These are phyloP conservation scores for Cotesia glomerata DNA, from an alignment of 1,140 invertebrate genomes.

Conservation along the genomic window DNA sequence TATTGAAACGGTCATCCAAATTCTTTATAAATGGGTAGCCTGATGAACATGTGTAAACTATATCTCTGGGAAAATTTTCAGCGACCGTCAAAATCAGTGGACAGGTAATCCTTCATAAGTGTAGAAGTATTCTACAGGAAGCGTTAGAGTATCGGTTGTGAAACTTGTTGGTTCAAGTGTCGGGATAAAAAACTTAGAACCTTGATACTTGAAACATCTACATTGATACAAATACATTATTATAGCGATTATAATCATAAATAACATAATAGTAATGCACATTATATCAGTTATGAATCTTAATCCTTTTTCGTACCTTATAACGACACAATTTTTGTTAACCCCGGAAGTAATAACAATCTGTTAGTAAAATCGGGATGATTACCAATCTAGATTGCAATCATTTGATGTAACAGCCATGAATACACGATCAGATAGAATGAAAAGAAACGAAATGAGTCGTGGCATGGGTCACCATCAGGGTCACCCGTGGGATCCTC, in stretches of 20 bases:
- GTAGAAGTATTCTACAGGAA: neutral
- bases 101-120: conserved; percentile 15
- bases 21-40: conserved; percentile 45
- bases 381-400: conserved; percentile 29
- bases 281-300: neutral
- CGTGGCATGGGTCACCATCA: conserved; percentile 9
- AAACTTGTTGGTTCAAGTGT: neutral
- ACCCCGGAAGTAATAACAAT: conserved; percentile 30
- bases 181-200: neutral
- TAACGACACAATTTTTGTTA: conserved; percentile 4
- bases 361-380: conserved; percentile 1
- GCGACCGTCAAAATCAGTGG: conserved; percentile 34
- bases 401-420: conserved; percentile 10
- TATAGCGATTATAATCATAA: too few species aligned
- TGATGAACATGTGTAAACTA: conserved; percentile 38
- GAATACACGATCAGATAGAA: conserved; percentile 24
- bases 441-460: conserved; percentile 21
- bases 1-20: neutral
- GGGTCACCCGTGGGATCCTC: conserved; percentile 30
- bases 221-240: too few species aligned
- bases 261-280: neutral
- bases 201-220: neutral
- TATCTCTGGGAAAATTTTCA: conserved; percentile 47
- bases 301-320: neutral
- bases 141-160: neutral